Percentiles rank a stretch among this genome's conserved stretches.
Evolutionary conservation across 1,140 invertebrate species (phyloP).

Genomic region (Notospermus geniculatus): DNA sequence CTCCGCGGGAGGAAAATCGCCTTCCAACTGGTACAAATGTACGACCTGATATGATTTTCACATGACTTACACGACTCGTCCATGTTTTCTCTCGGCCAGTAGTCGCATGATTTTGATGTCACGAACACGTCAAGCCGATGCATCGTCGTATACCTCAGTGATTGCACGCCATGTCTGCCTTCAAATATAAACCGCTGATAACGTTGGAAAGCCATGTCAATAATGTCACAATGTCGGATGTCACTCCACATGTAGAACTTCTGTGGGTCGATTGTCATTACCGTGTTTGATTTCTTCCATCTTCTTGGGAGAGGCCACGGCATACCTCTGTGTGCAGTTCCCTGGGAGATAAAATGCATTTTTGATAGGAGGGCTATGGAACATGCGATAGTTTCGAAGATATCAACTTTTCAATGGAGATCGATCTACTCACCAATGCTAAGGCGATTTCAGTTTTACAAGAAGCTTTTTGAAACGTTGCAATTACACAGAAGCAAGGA

Average conservation of each 20-base stretch:
- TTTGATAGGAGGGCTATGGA: too few species aligned
- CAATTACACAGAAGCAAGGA: too few species aligned
- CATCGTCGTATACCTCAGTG: background rate
- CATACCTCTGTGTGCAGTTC: background rate
- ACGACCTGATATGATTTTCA: too few species aligned
- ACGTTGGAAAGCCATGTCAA: constrained; percentile 2
- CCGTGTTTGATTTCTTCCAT: background rate
- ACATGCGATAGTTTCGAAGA: too few species aligned
- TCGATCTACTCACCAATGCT: too few species aligned
- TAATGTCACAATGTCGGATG: background rate
- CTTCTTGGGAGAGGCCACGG: constrained; percentile 1
- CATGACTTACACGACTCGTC: background rate
- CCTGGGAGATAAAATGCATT: too few species aligned
- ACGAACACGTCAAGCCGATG: background rate
- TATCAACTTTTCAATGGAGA: too few species aligned
- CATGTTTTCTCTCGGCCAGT: constrained; percentile 5
- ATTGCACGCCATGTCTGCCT: too few species aligned
- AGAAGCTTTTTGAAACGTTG: too few species aligned
- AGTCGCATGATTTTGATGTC: background rate
- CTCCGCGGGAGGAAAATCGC: too few species aligned
- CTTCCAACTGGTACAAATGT: too few species aligned
- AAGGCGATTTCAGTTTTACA: too few species aligned
- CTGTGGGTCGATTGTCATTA: constrained; percentile 2
- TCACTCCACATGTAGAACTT: background rate
- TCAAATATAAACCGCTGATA: background rate